Evolutionary conservation across 1,140 invertebrate genomes (phyloP), one percentile per base, ranked within the genome.

Genomic region (Camponotus pennsylvanicus): DNA sequence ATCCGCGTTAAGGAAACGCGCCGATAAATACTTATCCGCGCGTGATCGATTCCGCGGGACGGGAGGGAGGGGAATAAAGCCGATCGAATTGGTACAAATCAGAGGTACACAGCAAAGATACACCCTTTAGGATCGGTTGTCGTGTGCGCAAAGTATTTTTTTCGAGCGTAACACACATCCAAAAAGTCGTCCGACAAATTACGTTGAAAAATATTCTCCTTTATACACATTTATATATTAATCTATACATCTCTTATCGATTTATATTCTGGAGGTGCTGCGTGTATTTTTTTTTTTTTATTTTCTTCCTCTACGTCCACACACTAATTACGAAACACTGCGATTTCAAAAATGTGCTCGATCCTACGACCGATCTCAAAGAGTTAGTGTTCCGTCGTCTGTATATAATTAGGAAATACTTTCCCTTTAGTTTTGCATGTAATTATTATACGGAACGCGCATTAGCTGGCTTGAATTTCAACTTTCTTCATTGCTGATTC

Each of bases 161-260:
- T 52, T 52, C 69, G 69, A 63, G 55, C 55, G 9, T 75, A 34
- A 82, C 37, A 75, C 42, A 63, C 79, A 83, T 70, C 40, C 69
- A 83, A 59, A 59, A 59, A 71, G 49, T 52, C 11, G 11, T 82
- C 8, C 52, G 32, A 82, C 52, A 42, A 59, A 83, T 83, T 83
- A 83, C 55, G 55, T 61, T 83, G 52, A 83, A 83, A 83, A 83
- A 83, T 83, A 83, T 61, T 75, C 18, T 83, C 69, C 15, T 73
- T 73, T 57, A 79, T 18, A 73, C 69, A 73, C 27, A 27, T 27
- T 27, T 73, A 63, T 61, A 82, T 18, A 61, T 76, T 82, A 42
- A 82, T 61, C 9, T 83, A 37, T 71, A 80, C 57, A 82, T 40
- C 59, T 83, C 6, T 63, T 73, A 42, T 73, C 55, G 13, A 73